Base-by-base conservation (phyloP, 2,113 vertebrate species). In the Amphiprion ocellaris region DNA sequence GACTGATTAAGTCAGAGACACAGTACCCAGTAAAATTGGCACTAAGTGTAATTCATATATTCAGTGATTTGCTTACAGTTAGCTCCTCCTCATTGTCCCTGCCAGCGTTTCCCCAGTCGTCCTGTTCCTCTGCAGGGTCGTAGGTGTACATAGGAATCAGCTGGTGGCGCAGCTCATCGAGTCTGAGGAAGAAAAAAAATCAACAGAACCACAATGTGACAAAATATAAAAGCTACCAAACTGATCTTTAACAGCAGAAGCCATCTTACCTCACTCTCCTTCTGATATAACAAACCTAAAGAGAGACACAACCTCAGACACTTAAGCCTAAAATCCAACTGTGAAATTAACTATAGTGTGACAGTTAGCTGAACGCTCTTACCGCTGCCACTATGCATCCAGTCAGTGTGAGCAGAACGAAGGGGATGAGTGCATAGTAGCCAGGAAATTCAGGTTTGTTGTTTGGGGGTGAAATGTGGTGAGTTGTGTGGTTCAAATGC, bases 111-210 rank as follows among this genome's bases (percentile, higher is more conserved):
- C 44, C 24, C 84, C 85, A 89, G 14, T 69, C 68, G 0, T 82
- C 82, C 5, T 75, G 12, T 2, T 84, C 73, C 23, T 92, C 90
- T 21, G 82, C 2, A 0, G 90, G 75, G 81, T 92, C 87, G 0
- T 92, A 92, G 69, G 0, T 90, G 89, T 92, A 93, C 69, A 87
- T 26, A 66, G 91, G 88, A 83, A 92, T 88, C 79, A 92, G 73
- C 63, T 69, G 76, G 59, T 92, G 89, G 1, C 85, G 90, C 19
- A 92, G 58, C 53, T 87, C 77, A 53, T 87, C 73, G 17, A 84
- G 26, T 70, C 92, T 92, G 65, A 50, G 58, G 11, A 30, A 15
- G 26, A 68, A 54, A 52, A 52, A 17, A 8, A 68, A 12, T 17
- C 7, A 58, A 46, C 30, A 10, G 2, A 70, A 67, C 4, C 12